A percentile compares a stretch with the other conserved stretches of the same genome.
phyloP scores from a whole-genome alignment of 2,888 invertebrate species.

The Rhogogaster chlorosoma region DNA sequence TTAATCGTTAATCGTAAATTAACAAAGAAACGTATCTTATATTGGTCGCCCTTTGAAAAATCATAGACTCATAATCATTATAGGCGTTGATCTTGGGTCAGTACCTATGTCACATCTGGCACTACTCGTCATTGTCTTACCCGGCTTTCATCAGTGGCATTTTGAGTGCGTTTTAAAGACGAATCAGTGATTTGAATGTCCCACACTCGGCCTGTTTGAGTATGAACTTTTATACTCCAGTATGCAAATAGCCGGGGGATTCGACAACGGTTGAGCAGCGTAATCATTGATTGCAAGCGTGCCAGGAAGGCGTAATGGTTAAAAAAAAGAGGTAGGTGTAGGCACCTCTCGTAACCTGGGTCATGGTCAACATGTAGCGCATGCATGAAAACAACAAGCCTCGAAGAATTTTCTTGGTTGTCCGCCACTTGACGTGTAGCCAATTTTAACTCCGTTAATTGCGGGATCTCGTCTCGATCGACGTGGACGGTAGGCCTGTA shows the following conservation, averaged over 20 bases:
- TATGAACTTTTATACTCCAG: not conserved
- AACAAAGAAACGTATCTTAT: not conserved
- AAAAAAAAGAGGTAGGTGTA: not conserved
- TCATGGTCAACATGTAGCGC: not conserved
- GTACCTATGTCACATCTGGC: not conserved
- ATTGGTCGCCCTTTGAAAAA: not conserved
- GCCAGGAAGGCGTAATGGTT: not conserved
- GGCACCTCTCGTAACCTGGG: not conserved
- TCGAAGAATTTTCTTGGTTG: conserved; percentile 34
- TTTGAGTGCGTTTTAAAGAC: not conserved
- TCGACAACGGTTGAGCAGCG: not conserved
- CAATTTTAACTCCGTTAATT: conserved; percentile 37
- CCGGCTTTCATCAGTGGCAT: no score
- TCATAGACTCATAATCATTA: not conserved
- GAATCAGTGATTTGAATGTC: not conserved
- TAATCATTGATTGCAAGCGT: not conserved
- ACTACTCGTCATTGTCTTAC: not conserved
- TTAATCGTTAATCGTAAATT: no score
- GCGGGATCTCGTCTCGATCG: not conserved
- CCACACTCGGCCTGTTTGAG: not conserved
- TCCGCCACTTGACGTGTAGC: conserved; percentile 26
- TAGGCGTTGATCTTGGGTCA: not conserved
- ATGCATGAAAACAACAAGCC: not conserved
- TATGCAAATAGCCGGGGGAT: not conserved
- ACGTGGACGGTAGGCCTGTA: conserved; percentile 31